Percentiles rank a stretch among this genome's conserved stretches.
phyloP scores from a whole-genome alignment of 2,797 vertebrate species.

The Ataeniobius toweri region DNA sequence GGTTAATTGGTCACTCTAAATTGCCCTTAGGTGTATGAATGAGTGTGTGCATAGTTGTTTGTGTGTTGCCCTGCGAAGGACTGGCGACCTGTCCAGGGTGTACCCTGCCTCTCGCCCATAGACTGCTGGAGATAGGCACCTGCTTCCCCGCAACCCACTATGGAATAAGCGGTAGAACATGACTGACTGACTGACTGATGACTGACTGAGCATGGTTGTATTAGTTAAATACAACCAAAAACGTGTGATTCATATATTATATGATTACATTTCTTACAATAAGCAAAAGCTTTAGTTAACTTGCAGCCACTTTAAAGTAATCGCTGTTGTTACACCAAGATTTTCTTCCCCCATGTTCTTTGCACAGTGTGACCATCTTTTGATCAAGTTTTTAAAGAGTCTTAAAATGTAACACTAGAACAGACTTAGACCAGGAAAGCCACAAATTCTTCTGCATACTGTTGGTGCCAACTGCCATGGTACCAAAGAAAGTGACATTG shows the following conservation, averaged over 20 bases:
- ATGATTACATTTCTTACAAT: background rate
- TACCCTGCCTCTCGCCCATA: no score
- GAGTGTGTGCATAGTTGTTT: no score
- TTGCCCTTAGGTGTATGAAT: no score
- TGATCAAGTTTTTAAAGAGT: background rate
- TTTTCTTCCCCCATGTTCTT: background rate
- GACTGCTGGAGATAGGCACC: no score
- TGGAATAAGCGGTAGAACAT: no score
- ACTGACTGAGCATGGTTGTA: background rate
- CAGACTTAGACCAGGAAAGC: background rate
- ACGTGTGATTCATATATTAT: background rate
- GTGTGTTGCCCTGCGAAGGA: no score
- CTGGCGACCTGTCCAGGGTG: no score
- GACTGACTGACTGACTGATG: no score
- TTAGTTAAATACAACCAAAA: background rate
- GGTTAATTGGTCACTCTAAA: no score
- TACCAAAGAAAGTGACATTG: conserved; percentile 1
- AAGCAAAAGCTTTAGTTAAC: background rate
- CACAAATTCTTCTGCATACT: background rate
- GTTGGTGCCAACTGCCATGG: background rate
- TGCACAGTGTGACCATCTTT: background rate
- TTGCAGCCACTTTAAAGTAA: background rate
- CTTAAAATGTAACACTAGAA: background rate
- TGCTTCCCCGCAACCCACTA: no score
- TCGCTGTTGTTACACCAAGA: background rate